Evolutionary conservation across 2,888 invertebrate species (phyloP).

Genomic region (Acleris cristana): DNA sequence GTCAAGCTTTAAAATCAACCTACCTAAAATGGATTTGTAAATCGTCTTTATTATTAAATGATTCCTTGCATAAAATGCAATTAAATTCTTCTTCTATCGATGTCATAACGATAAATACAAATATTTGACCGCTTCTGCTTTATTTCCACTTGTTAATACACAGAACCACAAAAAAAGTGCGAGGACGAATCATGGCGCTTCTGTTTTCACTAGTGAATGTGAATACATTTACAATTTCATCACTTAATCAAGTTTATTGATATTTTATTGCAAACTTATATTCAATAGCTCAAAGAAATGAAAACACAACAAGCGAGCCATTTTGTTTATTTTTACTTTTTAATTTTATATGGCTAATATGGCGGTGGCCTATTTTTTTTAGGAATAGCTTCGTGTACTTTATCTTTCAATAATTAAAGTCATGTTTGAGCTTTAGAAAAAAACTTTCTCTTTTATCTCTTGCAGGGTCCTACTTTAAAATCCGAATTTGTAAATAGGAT

Average conservation of each 20-base stretch:
- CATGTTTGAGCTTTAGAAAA: conserved; percentile 17
- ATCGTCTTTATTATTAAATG: conserved; percentile 82
- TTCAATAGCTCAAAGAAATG: conserved; percentile 1
- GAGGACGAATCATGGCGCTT: conserved; percentile 1
- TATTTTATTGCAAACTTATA: neutral
- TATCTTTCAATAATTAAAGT: neutral
- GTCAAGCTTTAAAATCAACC: conserved; percentile 10
- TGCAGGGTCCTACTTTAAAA: too few relatives aligned
- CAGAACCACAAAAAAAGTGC: conserved; percentile 12
- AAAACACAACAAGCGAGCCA: conserved; percentile 51
- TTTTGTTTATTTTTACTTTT: conserved; percentile 47
- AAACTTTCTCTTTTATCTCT: neutral
- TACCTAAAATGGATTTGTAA: conserved; percentile 86
- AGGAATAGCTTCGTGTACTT: too few relatives aligned
- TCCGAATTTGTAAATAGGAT: too few relatives aligned
- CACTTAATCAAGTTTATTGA: neutral
- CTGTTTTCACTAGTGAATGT: neutral
- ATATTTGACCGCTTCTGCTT: conserved; percentile 6
- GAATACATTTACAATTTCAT: neutral
- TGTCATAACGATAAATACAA: conserved; percentile 52
- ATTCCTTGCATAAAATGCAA: conserved; percentile 84
- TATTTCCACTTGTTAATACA: conserved; percentile 18
- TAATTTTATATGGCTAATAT: conserved; percentile 17
- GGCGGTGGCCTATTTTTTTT: conserved; percentile 3
- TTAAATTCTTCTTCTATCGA: conserved; percentile 62